These are phyloP conservation scores for Ichneumon xanthorius DNA, from an alignment of 2,888 invertebrate genomes.

Conservation along the genomic window DNA sequence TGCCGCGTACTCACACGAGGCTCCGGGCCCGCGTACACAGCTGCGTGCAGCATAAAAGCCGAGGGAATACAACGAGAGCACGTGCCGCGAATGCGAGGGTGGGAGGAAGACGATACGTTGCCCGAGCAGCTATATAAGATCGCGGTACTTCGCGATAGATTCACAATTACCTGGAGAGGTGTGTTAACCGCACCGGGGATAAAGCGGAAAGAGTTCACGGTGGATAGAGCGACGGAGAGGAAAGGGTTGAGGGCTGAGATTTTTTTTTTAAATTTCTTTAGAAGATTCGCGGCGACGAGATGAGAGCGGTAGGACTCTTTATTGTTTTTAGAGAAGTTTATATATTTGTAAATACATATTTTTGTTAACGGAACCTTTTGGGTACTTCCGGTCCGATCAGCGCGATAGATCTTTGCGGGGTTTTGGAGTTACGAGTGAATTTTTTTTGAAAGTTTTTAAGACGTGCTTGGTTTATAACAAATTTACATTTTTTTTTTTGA, in stretches of 20 bases:
- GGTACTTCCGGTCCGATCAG: background rate
- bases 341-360: background rate
- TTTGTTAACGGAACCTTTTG: background rate
- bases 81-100: slow-evolving; percentile 70
- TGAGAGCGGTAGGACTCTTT: slow-evolving; percentile 74
- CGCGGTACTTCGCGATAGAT: slow-evolving; percentile 66
- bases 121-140: slow-evolving; percentile 69
- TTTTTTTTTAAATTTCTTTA: background rate
- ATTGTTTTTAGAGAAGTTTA: background rate
- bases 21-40: slow-evolving; percentile 14
- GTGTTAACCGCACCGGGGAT: slow-evolving; percentile 40
- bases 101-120: slow-evolving; percentile 79
- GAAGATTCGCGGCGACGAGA: slow-evolving; percentile 64
- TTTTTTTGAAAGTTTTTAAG: no score
- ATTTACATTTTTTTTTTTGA: no score
- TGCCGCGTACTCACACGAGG: background rate
- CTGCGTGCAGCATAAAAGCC: slow-evolving; percentile 13
- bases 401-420: background rate
- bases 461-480: no score
- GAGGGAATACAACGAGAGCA: slow-evolving; percentile 32
- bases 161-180: slow-evolving; percentile 68
- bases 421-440: background rate
- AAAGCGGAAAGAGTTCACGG: slow-evolving; percentile 4
- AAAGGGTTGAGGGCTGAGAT: slow-evolving; percentile 12
- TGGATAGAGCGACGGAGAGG: slow-evolving; percentile 2